These are phyloP conservation scores for Henricia sp. DNA, from an alignment of 53 echinoderm and acorn worm species.

Conservation along the genomic window DNA sequence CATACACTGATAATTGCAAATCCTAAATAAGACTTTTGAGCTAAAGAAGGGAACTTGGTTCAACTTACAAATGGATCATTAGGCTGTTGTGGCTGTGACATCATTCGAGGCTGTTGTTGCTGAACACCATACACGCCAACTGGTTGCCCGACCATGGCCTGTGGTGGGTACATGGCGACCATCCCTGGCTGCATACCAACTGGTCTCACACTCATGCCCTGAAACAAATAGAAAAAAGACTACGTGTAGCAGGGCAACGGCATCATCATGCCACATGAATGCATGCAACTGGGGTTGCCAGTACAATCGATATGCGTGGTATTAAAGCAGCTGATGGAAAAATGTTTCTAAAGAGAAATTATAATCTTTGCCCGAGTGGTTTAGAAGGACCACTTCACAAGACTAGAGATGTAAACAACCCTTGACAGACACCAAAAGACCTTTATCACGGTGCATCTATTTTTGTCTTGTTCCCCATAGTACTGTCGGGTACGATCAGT, in stretches of 20 bases:
- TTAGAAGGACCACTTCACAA: background rate
- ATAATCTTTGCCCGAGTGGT: too few relatives aligned
- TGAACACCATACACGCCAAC: background rate
- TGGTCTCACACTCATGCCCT: slow-evolving; percentile 24
- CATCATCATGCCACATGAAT: too few relatives aligned
- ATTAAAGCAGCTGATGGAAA: too few relatives aligned
- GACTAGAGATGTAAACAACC: background rate
- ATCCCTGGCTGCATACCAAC: slow-evolving; percentile 7
- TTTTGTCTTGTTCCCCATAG: too few relatives aligned
- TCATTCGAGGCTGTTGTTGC: background rate
- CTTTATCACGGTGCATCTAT: too few relatives aligned
- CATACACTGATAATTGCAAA: too few relatives aligned
- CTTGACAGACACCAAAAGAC: too few relatives aligned
- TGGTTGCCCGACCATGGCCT: background rate
- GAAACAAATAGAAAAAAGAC: background rate
- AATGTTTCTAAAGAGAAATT: too few relatives aligned
- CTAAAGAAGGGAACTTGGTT: background rate
- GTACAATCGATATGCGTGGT: too few relatives aligned
- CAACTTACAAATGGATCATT: slow-evolving; percentile 21
- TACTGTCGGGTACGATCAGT: too few relatives aligned
- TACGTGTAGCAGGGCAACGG: background rate
- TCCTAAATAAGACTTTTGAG: too few relatives aligned
- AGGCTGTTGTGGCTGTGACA: slow-evolving; percentile 10
- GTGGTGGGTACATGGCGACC: slow-evolving; percentile 8
- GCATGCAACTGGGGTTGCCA: too few relatives aligned